Percentiles rank a stretch among this genome's conserved stretches.
phyloP scores from a whole-genome alignment of 2,797 vertebrate species.

The Sebastes oblongus region DNA sequence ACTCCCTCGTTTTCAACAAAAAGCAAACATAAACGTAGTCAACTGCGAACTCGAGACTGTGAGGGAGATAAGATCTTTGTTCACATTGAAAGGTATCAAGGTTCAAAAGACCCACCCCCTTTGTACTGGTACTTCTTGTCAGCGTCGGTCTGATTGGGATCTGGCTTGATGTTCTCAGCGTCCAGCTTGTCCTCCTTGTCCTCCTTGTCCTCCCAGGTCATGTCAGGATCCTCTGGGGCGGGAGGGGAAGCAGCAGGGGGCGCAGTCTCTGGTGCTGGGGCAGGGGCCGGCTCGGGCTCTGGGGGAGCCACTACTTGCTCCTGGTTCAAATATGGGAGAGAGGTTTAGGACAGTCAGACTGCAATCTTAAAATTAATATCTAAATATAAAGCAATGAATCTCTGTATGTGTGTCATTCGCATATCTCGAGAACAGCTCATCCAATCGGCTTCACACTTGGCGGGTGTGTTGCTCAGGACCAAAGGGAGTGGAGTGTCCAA shows the following conservation, averaged over 20 bases:
- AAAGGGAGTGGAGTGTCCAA: no score
- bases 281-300: constrained; percentile 80
- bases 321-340: constrained; percentile 34
- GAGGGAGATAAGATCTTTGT: constrained; percentile 10
- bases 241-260: constrained; percentile 63
- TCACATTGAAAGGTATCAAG: not conserved
- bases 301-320: constrained; percentile 82
- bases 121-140: constrained; percentile 96
- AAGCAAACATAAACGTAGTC: not conserved
- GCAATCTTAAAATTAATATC: no score
- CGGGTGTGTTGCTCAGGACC: no score
- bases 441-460: no score
- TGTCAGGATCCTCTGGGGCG: constrained; percentile 86
- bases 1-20: not conserved
- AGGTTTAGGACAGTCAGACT: not conserved
- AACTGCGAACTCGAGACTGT: not conserved
- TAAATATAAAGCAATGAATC: no score
- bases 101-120: constrained; percentile 82
- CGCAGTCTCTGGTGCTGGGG: constrained; percentile 70
- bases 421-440: no score
- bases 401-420: no score
- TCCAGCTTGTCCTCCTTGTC: constrained; percentile 94
- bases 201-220: constrained; percentile 97
- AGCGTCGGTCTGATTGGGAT: constrained; percentile 25
- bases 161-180: constrained; percentile 90